Conservation (phyloP, 2,888 invertebrate species). For the Globia sparganii region DNA sequence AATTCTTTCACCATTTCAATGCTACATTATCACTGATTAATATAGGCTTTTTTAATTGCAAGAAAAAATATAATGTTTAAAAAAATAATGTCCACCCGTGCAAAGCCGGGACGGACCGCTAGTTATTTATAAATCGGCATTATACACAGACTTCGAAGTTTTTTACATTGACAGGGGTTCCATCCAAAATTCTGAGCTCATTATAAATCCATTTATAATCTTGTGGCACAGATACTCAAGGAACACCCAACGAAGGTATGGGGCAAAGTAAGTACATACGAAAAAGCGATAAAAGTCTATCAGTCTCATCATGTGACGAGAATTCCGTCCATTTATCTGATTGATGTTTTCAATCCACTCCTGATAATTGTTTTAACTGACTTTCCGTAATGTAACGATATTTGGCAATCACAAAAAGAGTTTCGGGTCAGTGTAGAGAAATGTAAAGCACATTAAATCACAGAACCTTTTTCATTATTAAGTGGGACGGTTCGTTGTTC, state of each 20-base stretch:
- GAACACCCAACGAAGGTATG: constrained; percentile 18
- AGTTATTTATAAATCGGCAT: constrained; percentile 19
- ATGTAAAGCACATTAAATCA: constrained; percentile 48
- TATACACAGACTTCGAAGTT: constrained; percentile 9
- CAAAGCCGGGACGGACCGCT: no score
- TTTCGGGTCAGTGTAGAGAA: constrained; percentile 32
- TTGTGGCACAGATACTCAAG: constrained; percentile 27
- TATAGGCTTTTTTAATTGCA: no score
- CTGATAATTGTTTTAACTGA: constrained; percentile 57
- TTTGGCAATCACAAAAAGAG: constrained; percentile 47
- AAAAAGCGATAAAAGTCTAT: constrained; percentile 30
- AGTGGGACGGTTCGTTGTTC: constrained; percentile 11
- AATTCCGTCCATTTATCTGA: constrained; percentile 53
- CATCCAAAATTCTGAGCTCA: constrained; percentile 39
- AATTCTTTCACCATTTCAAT: no score
- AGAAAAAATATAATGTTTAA: no score
- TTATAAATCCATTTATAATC: constrained; percentile 60
- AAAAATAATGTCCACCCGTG: no score
- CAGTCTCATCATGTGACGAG: constrained; percentile 37
- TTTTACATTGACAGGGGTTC: constrained; percentile 44
- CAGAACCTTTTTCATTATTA: constrained; percentile 49
- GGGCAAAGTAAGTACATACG: constrained; percentile 21
- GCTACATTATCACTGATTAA: no score
- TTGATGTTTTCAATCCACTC: constrained; percentile 58
- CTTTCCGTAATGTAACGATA: constrained; percentile 32